Conservation (phyloP, 2,113 vertebrate species). For the Odontophorus gujanensis region DNA sequence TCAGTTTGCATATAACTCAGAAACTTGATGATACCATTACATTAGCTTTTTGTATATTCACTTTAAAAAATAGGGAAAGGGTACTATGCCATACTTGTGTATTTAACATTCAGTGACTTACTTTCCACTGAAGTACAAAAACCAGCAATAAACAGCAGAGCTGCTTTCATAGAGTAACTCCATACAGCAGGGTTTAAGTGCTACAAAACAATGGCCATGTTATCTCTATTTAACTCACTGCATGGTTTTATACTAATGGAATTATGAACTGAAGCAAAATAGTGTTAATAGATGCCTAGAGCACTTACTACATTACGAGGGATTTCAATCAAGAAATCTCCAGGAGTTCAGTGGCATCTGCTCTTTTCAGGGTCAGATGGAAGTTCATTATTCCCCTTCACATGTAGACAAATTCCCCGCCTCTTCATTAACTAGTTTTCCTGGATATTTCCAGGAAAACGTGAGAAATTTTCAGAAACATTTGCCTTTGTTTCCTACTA, state of each 20-base stretch:
- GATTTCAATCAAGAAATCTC: background rate
- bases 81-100: background rate
- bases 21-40: background rate
- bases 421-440: background rate
- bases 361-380: background rate
- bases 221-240: background rate
- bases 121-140: background rate
- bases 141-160: background rate
- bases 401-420: background rate
- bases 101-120: background rate
- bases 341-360: background rate
- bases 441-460: background rate
- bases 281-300: background rate
- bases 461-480: background rate
- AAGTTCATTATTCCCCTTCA: background rate
- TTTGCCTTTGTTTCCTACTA: background rate
- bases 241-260: background rate
- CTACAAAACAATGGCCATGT: background rate
- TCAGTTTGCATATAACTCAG: background rate
- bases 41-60: background rate
- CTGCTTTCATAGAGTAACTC: background rate
- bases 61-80: background rate
- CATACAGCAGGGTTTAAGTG: background rate
- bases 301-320: background rate
- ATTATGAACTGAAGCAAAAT: background rate